A percentile compares a stretch with the other conserved stretches of the same genome.
Evolutionary conservation across 2,113 vertebrate species (phyloP).

Genomic region (Emberiza fucata): DNA sequence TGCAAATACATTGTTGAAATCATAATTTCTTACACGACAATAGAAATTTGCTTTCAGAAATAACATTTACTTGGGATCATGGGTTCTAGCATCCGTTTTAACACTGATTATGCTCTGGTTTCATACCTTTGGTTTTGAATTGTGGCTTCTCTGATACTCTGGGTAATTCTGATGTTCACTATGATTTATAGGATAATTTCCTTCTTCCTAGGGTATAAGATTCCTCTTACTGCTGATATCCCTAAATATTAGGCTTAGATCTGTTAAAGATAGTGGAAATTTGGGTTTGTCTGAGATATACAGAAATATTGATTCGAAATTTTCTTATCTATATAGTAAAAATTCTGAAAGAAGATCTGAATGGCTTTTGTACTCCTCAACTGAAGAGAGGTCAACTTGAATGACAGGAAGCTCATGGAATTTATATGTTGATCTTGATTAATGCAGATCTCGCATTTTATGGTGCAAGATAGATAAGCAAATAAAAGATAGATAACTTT

Average conservation of each 20-base stretch:
- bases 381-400: background rate
- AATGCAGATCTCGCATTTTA: background rate
- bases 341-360: background rate
- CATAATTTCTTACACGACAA: background rate
- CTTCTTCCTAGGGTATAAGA: background rate
- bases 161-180: background rate
- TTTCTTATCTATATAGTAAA: background rate
- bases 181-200: background rate
- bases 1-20: background rate
- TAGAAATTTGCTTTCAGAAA: background rate
- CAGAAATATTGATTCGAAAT: background rate
- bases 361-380: background rate
- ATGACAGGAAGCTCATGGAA: background rate
- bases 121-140: background rate
- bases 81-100: background rate
- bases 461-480: background rate
- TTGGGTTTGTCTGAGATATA: background rate
- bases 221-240: background rate
- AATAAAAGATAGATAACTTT: background rate
- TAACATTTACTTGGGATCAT: background rate
- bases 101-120: background rate
- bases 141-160: background rate
- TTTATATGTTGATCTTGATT: background rate
- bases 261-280: background rate
- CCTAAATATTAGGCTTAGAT: constrained; percentile 8